Percentiles rank a stretch among this genome's conserved stretches.
Conservation (phyloP, 2,888 invertebrate genomes). For the Oligia latruncula region DNA sequence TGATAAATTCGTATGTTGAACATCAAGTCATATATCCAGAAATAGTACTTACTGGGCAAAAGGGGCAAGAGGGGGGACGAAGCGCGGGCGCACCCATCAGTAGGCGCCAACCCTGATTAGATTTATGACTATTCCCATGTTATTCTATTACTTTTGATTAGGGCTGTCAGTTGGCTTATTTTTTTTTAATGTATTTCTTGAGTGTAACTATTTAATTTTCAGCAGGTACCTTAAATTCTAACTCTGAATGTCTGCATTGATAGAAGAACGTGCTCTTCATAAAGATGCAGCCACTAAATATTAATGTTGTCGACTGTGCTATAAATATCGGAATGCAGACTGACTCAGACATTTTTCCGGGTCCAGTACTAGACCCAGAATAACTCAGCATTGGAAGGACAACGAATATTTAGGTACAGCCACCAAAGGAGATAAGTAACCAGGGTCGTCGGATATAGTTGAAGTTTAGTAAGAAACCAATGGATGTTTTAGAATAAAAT, state of each 20-base stretch:
- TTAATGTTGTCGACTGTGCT: slow-evolving; percentile 42
- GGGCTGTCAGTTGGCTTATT: slow-evolving; percentile 68
- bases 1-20: slow-evolving; percentile 47
- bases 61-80: neutral
- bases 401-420: neutral
- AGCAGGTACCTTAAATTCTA: slow-evolving; percentile 10
- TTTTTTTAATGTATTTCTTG: slow-evolving; percentile 1
- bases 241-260: slow-evolving; percentile 5
- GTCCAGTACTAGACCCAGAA: neutral
- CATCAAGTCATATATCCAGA: slow-evolving; percentile 52
- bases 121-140: slow-evolving; percentile 77
- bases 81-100: slow-evolving; percentile 45
- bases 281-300: slow-evolving; percentile 45
- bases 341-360: slow-evolving; percentile 32
- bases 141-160: slow-evolving; percentile 72
- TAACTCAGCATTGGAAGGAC: neutral
- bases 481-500: too few species aligned
- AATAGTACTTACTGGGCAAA: slow-evolving; percentile 42
- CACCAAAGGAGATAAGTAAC: too few species aligned
- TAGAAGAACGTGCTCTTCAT: slow-evolving; percentile 38
- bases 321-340: slow-evolving; percentile 39
- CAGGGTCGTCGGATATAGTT: too few species aligned
- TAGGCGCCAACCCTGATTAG: slow-evolving; percentile 77
- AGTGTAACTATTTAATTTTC: neutral
- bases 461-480: too few species aligned